These are phyloP conservation scores for Poecile atricapillus DNA, from an alignment of 2,113 vertebrate species.

Conservation along the genomic window DNA sequence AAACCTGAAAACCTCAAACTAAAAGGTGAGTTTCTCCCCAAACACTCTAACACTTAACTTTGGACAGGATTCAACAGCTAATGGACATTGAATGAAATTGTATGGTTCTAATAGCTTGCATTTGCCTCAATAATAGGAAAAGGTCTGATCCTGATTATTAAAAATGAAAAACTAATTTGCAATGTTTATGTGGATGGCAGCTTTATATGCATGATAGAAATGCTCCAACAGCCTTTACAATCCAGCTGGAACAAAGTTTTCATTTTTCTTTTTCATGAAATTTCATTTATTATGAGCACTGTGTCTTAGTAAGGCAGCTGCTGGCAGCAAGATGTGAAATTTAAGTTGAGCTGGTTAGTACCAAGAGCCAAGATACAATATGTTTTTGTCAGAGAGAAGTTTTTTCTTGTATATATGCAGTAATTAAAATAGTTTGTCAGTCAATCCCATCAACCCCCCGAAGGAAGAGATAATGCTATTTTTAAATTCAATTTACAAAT, in stretches of 20 bases:
- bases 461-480: neutral
- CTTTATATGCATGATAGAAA: conserved; percentile 32
- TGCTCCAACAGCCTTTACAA: conserved; percentile 46
- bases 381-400: conserved; percentile 55
- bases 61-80: conserved; percentile 38
- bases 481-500: neutral
- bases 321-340: conserved; percentile 69
- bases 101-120: neutral
- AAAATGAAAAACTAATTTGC: conserved; percentile 55
- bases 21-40: conserved; percentile 26
- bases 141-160: conserved; percentile 53
- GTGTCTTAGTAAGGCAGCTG: conserved; percentile 62
- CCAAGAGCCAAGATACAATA: conserved; percentile 55
- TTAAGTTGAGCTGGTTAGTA: conserved; percentile 61
- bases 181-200: conserved; percentile 54
- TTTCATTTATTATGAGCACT: conserved; percentile 64
- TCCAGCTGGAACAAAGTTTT: conserved; percentile 64
- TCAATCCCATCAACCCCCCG: neutral
- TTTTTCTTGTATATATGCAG: neutral
- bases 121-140: neutral
- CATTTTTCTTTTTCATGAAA: conserved; percentile 59
- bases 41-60: neutral
- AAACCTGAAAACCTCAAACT: neutral
- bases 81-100: conserved; percentile 1
- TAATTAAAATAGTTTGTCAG: conserved; percentile 21